A percentile compares a stretch with the other conserved stretches of the same genome.
phyloP scores from a whole-genome alignment of 2,888 invertebrate genomes.

The Orthonychiurus folsomi region DNA sequence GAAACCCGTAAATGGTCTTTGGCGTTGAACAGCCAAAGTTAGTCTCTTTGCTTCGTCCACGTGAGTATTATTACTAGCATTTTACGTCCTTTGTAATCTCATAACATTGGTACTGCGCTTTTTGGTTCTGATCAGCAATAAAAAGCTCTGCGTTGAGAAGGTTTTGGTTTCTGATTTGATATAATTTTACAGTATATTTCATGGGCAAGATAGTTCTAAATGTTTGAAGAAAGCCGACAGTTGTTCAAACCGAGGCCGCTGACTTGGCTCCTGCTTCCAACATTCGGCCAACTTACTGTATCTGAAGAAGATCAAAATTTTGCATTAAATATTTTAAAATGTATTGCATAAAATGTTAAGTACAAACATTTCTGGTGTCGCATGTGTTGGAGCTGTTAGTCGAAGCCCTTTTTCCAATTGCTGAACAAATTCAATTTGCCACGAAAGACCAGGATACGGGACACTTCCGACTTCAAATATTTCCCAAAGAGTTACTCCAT shows the following conservation, averaged over 20 bases:
- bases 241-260: not conserved
- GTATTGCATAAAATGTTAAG: not conserved
- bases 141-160: too few relatives aligned
- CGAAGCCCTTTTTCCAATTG: conserved; percentile 7
- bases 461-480: not conserved
- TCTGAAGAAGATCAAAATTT: not conserved
- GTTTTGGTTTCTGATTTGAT: too few relatives aligned
- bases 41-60: too few relatives aligned
- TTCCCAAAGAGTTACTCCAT: not conserved
- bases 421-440: conserved; percentile 11
- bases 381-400: not conserved
- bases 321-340: not conserved
- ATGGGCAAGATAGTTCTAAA: too few relatives aligned
- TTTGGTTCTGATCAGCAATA: too few relatives aligned
- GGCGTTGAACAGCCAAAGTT: too few relatives aligned
- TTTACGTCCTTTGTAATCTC: too few relatives aligned
- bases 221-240: not conserved
- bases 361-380: not conserved
- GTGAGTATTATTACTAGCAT: too few relatives aligned
- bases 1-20: too few relatives aligned
- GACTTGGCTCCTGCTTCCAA: not conserved
- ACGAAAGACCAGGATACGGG: conserved; percentile 8
- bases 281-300: not conserved
- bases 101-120: too few relatives aligned
- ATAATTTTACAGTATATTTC: too few relatives aligned